Base-by-base conservation (phyloP, 2,113 vertebrate species). In the Myotis lucifugus region DNA sequence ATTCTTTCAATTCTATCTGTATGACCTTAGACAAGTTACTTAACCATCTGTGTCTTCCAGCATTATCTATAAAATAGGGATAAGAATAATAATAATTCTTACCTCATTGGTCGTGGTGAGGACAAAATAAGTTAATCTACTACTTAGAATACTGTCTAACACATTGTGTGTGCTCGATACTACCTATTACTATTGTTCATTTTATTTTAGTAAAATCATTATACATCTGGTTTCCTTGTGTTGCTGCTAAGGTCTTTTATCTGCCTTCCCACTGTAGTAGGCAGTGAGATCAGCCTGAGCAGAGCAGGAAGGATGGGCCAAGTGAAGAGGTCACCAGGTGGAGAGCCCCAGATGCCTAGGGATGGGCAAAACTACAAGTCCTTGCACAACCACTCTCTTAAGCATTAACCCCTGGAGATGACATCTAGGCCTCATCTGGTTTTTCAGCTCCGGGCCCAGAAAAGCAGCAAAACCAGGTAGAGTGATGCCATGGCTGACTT, bases 151-250 rank as follows among this genome's bases (percentile, higher is more conserved):
- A 29, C 2, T 8, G 19, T 3, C 1, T 37, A 70, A 29, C 8
- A 59, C 14, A 25, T 12, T 56, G 0, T 6, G 2, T 46, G 8
- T 27, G 4, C 1, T 85, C 11, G 32, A 11, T 67, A 32, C 12
- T n/a, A 37, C 23, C 15, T 48, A 8, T 82, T 32, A 13, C 13
- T 11, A 7, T 40, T n/a, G 5, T 59, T 91, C 25, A 29, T 85
- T 92, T 76, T 77, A 64, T 42, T 72, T 72, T 77, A 81, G 81
- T 77, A 81, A 84, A 88, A 19, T 48, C 9, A 29, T 37, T 56
- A 70, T 52, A 66, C 1, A n/a, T 46, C n/a, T 42, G 37, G 40
- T 78, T 64, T 37, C 34, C 7, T 90, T 7, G 3, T 64, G 37
- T 32, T 59, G 8, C 34, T 32, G 27, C 18, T n/a, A n/a, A 72